These are phyloP conservation scores for Orthosia cruda DNA, from an alignment of 2,888 invertebrate species.

Conservation along the genomic window DNA sequence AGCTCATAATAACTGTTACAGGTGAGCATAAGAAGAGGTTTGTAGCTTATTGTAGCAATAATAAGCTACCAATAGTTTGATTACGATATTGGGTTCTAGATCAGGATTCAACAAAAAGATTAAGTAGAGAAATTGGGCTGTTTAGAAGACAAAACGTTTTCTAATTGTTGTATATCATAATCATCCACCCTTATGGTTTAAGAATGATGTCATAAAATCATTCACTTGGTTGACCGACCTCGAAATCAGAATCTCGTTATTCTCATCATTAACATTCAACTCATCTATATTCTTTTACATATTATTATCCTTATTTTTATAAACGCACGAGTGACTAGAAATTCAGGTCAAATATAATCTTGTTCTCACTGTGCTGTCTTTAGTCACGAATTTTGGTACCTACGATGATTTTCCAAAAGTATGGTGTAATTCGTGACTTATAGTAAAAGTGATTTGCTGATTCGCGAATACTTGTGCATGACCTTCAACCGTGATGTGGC, in stretches of 20 bases:
- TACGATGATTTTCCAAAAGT: constrained; percentile 40
- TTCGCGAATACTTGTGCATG: constrained; percentile 40
- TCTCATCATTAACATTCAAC: constrained; percentile 28
- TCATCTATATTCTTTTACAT: constrained; percentile 32
- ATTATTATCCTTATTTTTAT: constrained; percentile 56
- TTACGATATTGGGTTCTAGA: too few relatives aligned
- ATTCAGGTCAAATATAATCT: constrained; percentile 73
- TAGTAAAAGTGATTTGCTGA: constrained; percentile 38
- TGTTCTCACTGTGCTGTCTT: constrained; percentile 58
- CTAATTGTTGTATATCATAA: neutral
- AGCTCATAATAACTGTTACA: too few relatives aligned
- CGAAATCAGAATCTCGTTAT: constrained; percentile 55
- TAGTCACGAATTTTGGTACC: constrained; percentile 70
- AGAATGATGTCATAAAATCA: constrained; percentile 5
- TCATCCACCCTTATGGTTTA: neutral
- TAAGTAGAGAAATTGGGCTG: neutral
- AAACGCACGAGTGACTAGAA: constrained; percentile 78
- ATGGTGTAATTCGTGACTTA: constrained; percentile 54
- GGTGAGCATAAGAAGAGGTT: too few relatives aligned
- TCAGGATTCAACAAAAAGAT: neutral
- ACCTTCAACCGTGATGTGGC: constrained; percentile 44
- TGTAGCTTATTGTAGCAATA: too few relatives aligned
- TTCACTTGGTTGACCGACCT: constrained; percentile 27
- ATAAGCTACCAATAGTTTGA: too few relatives aligned
- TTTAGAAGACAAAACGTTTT: neutral